Percentiles rank a stretch among this genome's conserved stretches.
Conservation (phyloP, 2,113 vertebrate species). For the Blennius ocellaris region DNA sequence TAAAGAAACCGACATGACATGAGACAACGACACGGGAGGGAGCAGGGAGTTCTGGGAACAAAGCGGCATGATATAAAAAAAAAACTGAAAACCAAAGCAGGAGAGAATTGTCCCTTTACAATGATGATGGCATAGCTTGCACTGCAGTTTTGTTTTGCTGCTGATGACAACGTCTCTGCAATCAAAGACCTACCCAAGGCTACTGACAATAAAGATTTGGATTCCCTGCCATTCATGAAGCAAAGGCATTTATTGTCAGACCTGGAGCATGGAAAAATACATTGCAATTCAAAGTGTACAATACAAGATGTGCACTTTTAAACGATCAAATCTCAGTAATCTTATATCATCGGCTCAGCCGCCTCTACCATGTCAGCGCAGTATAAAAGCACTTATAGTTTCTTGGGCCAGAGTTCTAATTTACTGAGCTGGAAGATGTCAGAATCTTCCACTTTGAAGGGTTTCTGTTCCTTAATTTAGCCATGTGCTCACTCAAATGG, state of each 20-base stretch:
- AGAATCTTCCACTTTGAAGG: neutral
- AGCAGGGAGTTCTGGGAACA: too few species aligned
- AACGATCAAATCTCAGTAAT: neutral
- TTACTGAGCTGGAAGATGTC: neutral
- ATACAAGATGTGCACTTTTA: neutral
- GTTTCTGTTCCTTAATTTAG: neutral
- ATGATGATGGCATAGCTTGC: too few species aligned
- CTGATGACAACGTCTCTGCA: slow-evolving; percentile 5
- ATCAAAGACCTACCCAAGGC: neutral
- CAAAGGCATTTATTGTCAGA: neutral
- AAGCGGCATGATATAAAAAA: too few species aligned
- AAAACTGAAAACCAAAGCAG: too few species aligned
- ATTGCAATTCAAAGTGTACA: neutral
- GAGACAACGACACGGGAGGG: too few species aligned
- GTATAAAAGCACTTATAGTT: neutral
- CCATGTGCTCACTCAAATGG: too few species aligned
- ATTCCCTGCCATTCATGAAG: neutral
- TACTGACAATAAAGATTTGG: neutral
- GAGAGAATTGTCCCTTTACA: too few species aligned
- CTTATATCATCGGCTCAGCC: neutral
- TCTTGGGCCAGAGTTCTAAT: neutral
- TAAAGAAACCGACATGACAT: too few species aligned
- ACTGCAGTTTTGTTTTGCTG: too few species aligned
- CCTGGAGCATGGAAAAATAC: neutral
- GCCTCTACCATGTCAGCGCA: neutral